These are phyloP conservation scores for Sisyra nigra DNA, from an alignment of 2,888 invertebrate genomes.

Conservation along the genomic window DNA sequence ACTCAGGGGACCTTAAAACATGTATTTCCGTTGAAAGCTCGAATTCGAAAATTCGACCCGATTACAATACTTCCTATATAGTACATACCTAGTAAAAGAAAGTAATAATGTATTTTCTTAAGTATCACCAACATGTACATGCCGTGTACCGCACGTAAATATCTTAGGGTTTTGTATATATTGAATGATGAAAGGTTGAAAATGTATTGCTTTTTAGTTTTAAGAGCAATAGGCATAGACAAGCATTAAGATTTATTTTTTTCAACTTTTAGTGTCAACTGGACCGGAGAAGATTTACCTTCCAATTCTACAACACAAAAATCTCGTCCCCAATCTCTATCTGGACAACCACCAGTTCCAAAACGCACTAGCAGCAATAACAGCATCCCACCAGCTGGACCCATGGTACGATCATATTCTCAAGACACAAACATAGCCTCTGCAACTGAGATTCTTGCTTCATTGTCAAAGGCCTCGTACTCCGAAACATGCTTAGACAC, in stretches of 20 bases:
- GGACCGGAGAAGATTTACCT: constrained; percentile 10
- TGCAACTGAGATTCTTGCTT: constrained; percentile 15
- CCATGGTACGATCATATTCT: constrained; percentile 31
- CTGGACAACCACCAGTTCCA: constrained; percentile 13
- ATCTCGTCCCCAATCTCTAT: constrained; percentile 8
- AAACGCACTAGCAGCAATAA: constrained; percentile 24
- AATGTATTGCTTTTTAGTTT: too few species aligned
- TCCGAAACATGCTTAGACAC: constrained; percentile 31
- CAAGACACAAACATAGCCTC: constrained; percentile 30
- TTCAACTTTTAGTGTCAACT: constrained; percentile 8
- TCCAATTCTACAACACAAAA: not conserved
- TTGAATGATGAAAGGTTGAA: too few species aligned
- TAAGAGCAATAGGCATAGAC: too few species aligned
- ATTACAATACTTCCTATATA: too few species aligned
- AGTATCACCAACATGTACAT: too few species aligned
- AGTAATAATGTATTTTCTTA: too few species aligned
- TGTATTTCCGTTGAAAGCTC: too few species aligned
- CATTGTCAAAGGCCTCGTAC: constrained; percentile 30
- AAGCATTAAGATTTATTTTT: not conserved
- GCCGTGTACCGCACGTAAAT: too few species aligned
- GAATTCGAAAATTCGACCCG: too few species aligned
- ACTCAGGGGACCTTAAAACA: too few species aligned
- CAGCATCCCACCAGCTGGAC: constrained; percentile 15
- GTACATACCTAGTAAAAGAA: too few species aligned
- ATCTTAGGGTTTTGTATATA: too few species aligned